phyloP scores from a whole-genome alignment of 2,113 vertebrate genomes.

The Cinclus cinclus region DNA sequence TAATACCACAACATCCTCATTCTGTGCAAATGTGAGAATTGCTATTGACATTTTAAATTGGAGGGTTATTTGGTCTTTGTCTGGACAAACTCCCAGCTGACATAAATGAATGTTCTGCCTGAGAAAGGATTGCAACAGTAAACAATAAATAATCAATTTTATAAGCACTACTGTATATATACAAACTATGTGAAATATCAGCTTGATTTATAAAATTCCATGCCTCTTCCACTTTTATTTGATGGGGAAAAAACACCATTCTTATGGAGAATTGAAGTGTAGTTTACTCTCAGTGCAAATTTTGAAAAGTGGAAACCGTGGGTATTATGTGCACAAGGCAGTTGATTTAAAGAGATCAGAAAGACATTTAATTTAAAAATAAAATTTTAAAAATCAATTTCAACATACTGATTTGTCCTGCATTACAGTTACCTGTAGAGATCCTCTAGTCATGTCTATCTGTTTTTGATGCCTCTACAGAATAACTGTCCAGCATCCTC shows the following conservation, averaged over 20 bases:
- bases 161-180: not conserved
- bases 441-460: constrained; percentile 83
- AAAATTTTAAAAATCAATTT: constrained; percentile 52
- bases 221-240: constrained; percentile 50
- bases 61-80: constrained; percentile 61
- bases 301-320: constrained; percentile 64
- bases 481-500: constrained; percentile 86
- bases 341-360: constrained; percentile 64
- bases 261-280: constrained; percentile 43
- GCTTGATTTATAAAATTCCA: constrained; percentile 30
- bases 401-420: constrained; percentile 80
- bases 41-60: constrained; percentile 53
- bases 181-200: not conserved
- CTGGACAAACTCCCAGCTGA: constrained; percentile 36
- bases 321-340: constrained; percentile 59
- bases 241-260: not conserved
- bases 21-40: constrained; percentile 63
- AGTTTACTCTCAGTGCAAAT: constrained; percentile 66
- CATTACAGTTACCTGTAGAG: constrained; percentile 81
- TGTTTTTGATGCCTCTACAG: constrained; percentile 87
- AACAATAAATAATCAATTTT: constrained; percentile 18
- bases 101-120: constrained; percentile 10
- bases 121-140: not conserved
- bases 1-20: constrained; percentile 52
- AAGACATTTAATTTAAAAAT: constrained; percentile 50